Evolutionary conservation across 1,140 invertebrate species (phyloP).

Genomic region (Samia ricini): DNA sequence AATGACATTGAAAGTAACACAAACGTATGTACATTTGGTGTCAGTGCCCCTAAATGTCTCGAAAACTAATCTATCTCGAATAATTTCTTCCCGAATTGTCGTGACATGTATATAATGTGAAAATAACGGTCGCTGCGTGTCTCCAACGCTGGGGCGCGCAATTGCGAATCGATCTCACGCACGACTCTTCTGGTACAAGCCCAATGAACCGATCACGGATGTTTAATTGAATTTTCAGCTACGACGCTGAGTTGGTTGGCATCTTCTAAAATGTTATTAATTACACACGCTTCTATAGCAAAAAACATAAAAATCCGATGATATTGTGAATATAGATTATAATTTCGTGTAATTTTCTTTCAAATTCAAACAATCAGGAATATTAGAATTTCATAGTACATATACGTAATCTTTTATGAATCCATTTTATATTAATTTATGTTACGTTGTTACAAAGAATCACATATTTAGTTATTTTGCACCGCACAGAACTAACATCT

Average conservation of each 20-base stretch:
- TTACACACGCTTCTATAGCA: neutral
- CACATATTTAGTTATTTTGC: too few species aligned
- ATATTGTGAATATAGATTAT: too few species aligned
- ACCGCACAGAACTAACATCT: too few species aligned
- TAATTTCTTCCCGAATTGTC: neutral
- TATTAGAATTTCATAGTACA: too few species aligned
- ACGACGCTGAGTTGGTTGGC: constrained; percentile 43
- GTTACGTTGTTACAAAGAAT: too few species aligned
- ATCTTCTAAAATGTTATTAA: neutral
- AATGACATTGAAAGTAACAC: too few species aligned
- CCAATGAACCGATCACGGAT: constrained; percentile 52
- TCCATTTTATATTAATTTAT: too few species aligned
- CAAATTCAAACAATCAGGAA: too few species aligned
- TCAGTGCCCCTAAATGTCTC: neutral
- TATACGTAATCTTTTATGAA: too few species aligned
- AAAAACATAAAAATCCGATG: too few species aligned
- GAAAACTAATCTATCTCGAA: neutral
- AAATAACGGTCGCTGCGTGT: neutral
- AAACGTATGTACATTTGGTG: neutral
- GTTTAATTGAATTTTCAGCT: constrained; percentile 62
- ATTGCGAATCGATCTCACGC: constrained; percentile 37
- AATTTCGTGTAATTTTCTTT: too few species aligned
- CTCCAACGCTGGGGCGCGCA: neutral
- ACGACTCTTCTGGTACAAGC: constrained; percentile 28
- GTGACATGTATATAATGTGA: neutral